These are phyloP conservation scores for Drymonia ruficornis DNA, from an alignment of 2,888 invertebrate genomes.

Conservation along the genomic window DNA sequence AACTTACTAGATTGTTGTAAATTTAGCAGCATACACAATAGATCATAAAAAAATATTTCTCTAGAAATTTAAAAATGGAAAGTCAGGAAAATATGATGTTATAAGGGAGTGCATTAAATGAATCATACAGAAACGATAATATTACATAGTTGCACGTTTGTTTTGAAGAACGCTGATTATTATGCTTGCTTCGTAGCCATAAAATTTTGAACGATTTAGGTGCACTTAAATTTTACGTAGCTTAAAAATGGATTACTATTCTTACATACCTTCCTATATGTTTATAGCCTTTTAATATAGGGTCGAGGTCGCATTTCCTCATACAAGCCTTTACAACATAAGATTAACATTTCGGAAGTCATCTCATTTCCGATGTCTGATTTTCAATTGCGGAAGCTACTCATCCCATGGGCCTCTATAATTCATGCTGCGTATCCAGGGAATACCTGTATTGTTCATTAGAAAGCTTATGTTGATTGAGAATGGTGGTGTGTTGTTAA, in stretches of 20 bases:
- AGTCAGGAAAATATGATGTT: no score
- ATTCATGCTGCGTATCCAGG: not conserved
- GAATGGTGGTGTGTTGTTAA: no score
- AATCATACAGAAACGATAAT: no score
- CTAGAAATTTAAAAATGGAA: no score
- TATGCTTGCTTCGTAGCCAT: slow-evolving; percentile 35
- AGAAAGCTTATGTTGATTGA: not conserved
- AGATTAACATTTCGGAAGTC: not conserved
- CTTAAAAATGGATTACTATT: not conserved
- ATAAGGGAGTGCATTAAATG: no score
- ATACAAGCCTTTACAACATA: no score
- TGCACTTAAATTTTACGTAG: slow-evolving; percentile 16
- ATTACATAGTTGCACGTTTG: not conserved
- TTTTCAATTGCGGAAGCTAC: not conserved
- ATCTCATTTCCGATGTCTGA: not conserved
- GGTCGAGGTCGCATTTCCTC: no score
- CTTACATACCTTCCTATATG: no score
- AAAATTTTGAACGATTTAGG: slow-evolving; percentile 24
- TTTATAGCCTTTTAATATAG: no score
- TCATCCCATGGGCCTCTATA: not conserved
- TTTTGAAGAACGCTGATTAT: slow-evolving; percentile 15
- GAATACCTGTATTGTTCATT: not conserved
- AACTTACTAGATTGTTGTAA: no score
- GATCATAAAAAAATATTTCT: no score
- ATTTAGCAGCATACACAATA: no score